Evolutionary conservation across 2,888 invertebrate species (phyloP), one percentile per base, ranked within the genome.

Genomic region (Aphidius colemani): DNA sequence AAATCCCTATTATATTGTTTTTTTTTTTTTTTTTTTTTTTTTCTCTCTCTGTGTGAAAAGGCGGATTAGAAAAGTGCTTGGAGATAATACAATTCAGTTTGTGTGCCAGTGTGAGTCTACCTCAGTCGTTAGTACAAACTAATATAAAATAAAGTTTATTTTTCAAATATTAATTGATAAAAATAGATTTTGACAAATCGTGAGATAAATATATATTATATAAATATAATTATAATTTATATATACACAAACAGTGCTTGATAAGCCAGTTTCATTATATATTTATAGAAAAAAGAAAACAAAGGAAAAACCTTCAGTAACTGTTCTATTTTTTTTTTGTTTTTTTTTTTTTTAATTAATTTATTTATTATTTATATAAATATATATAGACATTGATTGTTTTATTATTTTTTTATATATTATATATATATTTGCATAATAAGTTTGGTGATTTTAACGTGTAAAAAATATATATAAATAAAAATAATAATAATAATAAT

Each of bases 91-190:
- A 30, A 2, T 70, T 66, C 71, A 70, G 30, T 30, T 73, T 71
- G 73, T 73, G 69, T 71, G 71, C 69, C 70, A 71, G 71, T 72
- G 69, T 71, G 64, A 71, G 56, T 71, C 71, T 71, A 71, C 70
- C 71, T 68, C 71, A 71, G 58, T 67, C 67, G 65, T 68, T 70
- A 67, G 69, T 64, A 30, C 40, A 30, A 30, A 30, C 30, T 30
- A 30, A 13, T n/a, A n/a, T n/a, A n/a, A n/a, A n/a, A n/a, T n/a
- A n/a, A n/a, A n/a, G n/a, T n/a, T n/a, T n/a, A n/a, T n/a, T n/a
- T n/a, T n/a, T n/a, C n/a, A n/a, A n/a, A n/a, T 13, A 46, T 63
- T 55, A 67, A 62, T 66, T 68, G 66, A 67, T 63, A 65, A 44
- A 41, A 48, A 30, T 39, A 46, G 11, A 11, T n/a, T 10, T 7